Conservation (phyloP, 2,888 invertebrate genomes). For the Linyphia triangularis region DNA sequence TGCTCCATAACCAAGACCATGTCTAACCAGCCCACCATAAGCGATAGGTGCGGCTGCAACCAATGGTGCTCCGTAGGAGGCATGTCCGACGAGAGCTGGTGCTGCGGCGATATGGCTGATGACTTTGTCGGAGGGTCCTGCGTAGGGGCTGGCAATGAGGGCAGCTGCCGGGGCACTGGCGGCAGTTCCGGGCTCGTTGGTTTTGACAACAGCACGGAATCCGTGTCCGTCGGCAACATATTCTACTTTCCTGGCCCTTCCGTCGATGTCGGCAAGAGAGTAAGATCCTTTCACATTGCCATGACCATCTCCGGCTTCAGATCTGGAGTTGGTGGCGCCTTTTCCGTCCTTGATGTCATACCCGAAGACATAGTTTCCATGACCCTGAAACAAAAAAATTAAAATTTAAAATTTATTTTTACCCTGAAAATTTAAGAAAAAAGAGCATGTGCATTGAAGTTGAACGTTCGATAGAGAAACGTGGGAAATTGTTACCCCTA, state of each 20-base stretch:
- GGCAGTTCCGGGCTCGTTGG: constrained; percentile 72
- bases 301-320: constrained; percentile 70
- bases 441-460: neutral
- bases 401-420: neutral
- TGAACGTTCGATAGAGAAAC: too few relatives aligned
- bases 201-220: constrained; percentile 70
- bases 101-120: constrained; percentile 45
- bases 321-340: constrained; percentile 71
- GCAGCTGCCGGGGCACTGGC: constrained; percentile 53
- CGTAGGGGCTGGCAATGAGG: constrained; percentile 47
- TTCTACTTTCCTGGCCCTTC: constrained; percentile 73
- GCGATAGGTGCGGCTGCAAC: constrained; percentile 28
- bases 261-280: constrained; percentile 73
- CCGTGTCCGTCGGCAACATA: constrained; percentile 71
- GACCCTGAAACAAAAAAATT: neutral
- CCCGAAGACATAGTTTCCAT: constrained; percentile 65
- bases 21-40: constrained; percentile 17
- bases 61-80: constrained; percentile 4
- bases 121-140: constrained; percentile 42
- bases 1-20: neutral
- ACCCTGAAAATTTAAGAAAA: neutral
- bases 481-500: too few relatives aligned
- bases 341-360: constrained; percentile 71
- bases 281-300: constrained; percentile 75
- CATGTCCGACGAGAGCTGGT: constrained; percentile 47